Percentiles rank a stretch among this genome's conserved stretches.
Conservation (phyloP, 2,888 invertebrate genomes). For the Conchocele bisecta region DNA sequence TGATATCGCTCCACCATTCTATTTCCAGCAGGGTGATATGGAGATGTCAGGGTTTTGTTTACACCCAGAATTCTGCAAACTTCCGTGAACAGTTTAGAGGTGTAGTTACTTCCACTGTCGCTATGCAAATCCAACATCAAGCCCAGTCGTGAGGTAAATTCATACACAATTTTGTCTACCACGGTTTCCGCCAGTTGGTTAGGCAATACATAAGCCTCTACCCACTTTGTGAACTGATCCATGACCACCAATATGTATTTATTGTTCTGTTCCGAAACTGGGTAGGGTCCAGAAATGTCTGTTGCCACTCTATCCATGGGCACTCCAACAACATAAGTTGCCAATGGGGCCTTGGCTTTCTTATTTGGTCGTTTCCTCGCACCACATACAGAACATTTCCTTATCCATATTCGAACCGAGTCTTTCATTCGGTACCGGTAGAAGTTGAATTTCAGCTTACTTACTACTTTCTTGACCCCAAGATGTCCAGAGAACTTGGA, state of each 20-base stretch:
- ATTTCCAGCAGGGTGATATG: constrained; percentile 15
- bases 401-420: constrained; percentile 7
- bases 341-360: neutral
- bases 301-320: constrained; percentile 57
- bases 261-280: constrained; percentile 30
- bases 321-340: neutral
- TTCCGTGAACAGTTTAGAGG: neutral
- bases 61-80: neutral
- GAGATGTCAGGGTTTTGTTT: neutral
- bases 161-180: neutral
- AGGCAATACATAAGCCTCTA: constrained; percentile 32
- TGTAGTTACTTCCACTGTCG: neutral
- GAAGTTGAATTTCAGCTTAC: constrained; percentile 5
- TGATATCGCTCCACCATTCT: constrained; percentile 9
- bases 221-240: constrained; percentile 50
- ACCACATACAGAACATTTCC: constrained; percentile 18
- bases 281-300: constrained; percentile 51
- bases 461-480: constrained; percentile 11
- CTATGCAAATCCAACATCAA: neutral
- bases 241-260: constrained; percentile 42
- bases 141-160: neutral
- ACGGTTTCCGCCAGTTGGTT: constrained; percentile 43
- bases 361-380: constrained; percentile 11
- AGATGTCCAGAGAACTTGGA: constrained; percentile 14
- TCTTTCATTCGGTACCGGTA: constrained; percentile 16